phyloP scores from a whole-genome alignment of 1,140 invertebrate species.

The Frieseomelitta varia region DNA sequence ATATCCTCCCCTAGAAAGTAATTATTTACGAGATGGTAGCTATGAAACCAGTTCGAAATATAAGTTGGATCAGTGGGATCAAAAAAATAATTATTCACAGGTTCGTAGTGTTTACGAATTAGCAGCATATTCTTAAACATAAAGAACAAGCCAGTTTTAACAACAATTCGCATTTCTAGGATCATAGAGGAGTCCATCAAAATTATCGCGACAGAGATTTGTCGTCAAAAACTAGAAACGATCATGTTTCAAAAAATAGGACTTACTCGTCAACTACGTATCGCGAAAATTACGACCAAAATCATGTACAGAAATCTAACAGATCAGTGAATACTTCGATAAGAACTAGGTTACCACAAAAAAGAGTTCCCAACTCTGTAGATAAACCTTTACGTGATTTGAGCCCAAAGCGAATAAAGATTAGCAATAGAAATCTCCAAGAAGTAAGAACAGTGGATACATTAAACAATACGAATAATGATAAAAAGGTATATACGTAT shows the following conservation, averaged over 20 bases:
- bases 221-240: slow-evolving; percentile 62
- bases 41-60: slow-evolving; percentile 76
- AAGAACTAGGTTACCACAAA: slow-evolving; percentile 61
- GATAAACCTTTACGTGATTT: slow-evolving; percentile 52
- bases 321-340: slow-evolving; percentile 48
- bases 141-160: not conserved
- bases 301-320: slow-evolving; percentile 60
- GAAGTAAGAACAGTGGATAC: slow-evolving; percentile 61
- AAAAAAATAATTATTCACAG: slow-evolving; percentile 73
- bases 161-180: slow-evolving; percentile 46
- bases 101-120: slow-evolving; percentile 61
- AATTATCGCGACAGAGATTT: slow-evolving; percentile 76
- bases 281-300: slow-evolving; percentile 68
- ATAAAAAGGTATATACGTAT: slow-evolving; percentile 63
- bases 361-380: slow-evolving; percentile 59
- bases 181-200: slow-evolving; percentile 69
- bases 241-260: slow-evolving; percentile 64
- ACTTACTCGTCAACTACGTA: slow-evolving; percentile 59
- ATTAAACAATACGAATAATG: slow-evolving; percentile 14
- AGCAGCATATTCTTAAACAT: not conserved
- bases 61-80: slow-evolving; percentile 75
- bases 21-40: slow-evolving; percentile 72
- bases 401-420: slow-evolving; percentile 68
- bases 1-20: slow-evolving; percentile 70
- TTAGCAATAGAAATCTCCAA: slow-evolving; percentile 63